Evolutionary conservation across 2,888 invertebrate species (phyloP).

Genomic region (Metellina segmentata): DNA sequence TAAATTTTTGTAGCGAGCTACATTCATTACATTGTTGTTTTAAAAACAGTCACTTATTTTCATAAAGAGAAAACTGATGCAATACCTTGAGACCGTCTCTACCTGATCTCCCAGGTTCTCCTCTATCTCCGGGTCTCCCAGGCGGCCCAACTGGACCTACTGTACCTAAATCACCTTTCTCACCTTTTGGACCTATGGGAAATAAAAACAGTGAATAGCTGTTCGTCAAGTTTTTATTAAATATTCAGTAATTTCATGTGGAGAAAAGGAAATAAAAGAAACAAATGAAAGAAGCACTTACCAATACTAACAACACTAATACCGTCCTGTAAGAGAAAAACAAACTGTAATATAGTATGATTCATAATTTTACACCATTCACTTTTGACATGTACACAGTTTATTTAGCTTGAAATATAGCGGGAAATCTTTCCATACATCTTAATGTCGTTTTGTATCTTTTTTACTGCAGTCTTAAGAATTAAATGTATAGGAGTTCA

Average conservation of each 20-base stretch:
- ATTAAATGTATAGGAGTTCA: too few species aligned
- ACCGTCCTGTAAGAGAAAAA: conserved; percentile 66
- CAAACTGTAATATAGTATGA: neutral
- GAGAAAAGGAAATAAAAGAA: neutral
- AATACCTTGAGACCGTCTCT: conserved; percentile 64
- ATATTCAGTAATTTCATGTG: neutral
- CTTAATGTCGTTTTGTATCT: too few species aligned
- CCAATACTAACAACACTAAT: conserved; percentile 74
- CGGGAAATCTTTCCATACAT: too few species aligned
- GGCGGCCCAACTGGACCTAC: conserved; percentile 75
- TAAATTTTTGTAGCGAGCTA: too few species aligned
- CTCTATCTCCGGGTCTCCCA: conserved; percentile 65
- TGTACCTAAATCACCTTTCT: conserved; percentile 69
- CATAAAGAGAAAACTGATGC: too few species aligned
- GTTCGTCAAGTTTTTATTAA: neutral
- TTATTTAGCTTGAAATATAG: too few species aligned
- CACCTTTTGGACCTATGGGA: conserved; percentile 69
- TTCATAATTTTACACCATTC: too few species aligned
- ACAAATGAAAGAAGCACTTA: conserved; percentile 42
- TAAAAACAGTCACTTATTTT: too few species aligned
- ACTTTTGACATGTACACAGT: too few species aligned
- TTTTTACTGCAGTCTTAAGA: too few species aligned
- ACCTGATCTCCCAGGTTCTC: conserved; percentile 68
- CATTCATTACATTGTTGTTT: too few species aligned
- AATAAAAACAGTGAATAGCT: neutral